Conservation (phyloP, 2,888 invertebrate genomes). For the Cheilosia pagana region DNA sequence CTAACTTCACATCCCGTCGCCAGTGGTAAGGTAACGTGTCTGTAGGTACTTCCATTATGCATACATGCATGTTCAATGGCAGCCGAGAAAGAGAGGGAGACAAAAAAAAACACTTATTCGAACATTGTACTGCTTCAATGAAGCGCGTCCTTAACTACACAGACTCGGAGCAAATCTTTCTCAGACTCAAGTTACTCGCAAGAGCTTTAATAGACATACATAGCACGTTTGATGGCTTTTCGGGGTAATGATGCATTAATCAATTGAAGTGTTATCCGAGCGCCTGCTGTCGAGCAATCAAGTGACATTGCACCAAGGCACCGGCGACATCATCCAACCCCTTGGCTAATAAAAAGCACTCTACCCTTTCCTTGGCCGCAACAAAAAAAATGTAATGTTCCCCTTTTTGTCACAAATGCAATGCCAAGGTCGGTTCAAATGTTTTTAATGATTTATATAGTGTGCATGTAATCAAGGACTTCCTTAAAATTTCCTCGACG, state of each 20-base stretch:
- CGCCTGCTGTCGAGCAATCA: constrained; percentile 10
- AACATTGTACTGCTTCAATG: constrained; percentile 63
- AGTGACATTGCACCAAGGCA: constrained; percentile 35
- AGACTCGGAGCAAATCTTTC: constrained; percentile 35
- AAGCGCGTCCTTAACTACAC: constrained; percentile 47
- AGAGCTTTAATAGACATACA: constrained; percentile 35
- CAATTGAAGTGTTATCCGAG: constrained; percentile 49
- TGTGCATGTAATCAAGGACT: constrained; percentile 34
- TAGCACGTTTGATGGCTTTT: constrained; percentile 42
- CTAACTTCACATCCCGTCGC: constrained; percentile 31
- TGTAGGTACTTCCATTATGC: constrained; percentile 17
- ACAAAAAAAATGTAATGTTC: background rate
- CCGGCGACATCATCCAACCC: constrained; percentile 20
- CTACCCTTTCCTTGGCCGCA: too few relatives aligned
- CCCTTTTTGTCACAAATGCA: constrained; percentile 23
- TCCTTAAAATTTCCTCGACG: constrained; percentile 39
- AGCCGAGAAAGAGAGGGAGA: constrained; percentile 1
- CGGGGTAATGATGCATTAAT: constrained; percentile 61
- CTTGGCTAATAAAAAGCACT: constrained; percentile 9
- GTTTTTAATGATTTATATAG: background rate
- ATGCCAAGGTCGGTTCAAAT: constrained; percentile 63
- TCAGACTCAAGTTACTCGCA: constrained; percentile 29
- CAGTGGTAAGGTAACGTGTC: constrained; percentile 26
- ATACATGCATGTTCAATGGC: constrained; percentile 49
- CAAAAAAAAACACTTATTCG: constrained; percentile 55